A percentile compares a stretch with the other conserved stretches of the same genome.
phyloP scores from a whole-genome alignment of 2,113 vertebrate species.

The Etheostoma spectabile region DNA sequence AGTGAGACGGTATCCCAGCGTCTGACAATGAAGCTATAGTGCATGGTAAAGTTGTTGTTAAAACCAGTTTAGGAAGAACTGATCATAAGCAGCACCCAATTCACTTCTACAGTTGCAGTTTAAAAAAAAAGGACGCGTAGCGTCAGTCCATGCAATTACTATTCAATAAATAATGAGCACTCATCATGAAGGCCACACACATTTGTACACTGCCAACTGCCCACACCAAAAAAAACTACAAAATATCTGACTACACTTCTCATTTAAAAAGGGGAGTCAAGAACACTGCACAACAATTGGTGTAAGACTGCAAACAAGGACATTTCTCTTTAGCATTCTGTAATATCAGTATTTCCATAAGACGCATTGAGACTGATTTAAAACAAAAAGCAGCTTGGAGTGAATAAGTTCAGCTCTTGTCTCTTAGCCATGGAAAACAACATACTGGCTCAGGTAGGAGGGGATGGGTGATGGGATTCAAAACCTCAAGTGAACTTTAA shows the following conservation, averaged over 20 bases:
- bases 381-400: background rate
- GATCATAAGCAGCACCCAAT: constrained; percentile 13
- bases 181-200: constrained; percentile 23
- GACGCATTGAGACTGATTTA: constrained; percentile 13
- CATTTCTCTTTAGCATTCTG: constrained; percentile 19
- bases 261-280: background rate
- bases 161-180: constrained; percentile 21
- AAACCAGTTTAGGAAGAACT: constrained; percentile 4
- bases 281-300: background rate
- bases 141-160: background rate
- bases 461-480: constrained; percentile 54
- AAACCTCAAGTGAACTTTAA: constrained; percentile 80
- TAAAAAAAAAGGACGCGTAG: background rate
- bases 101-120: background rate
- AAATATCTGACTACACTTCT: constrained; percentile 2
- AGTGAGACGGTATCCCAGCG: constrained; percentile 20
- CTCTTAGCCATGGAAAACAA: constrained; percentile 20
- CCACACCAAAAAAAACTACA: background rate
- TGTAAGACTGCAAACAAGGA: constrained; percentile 29
- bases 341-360: constrained; percentile 16
- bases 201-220: constrained; percentile 17
- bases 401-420: constrained; percentile 16
- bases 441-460: constrained; percentile 23
- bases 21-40: background rate
- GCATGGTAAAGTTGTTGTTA: constrained; percentile 19